These are phyloP conservation scores for Oxyscelio sp. DNA, from an alignment of 2,888 invertebrate genomes.

Conservation along the genomic window DNA sequence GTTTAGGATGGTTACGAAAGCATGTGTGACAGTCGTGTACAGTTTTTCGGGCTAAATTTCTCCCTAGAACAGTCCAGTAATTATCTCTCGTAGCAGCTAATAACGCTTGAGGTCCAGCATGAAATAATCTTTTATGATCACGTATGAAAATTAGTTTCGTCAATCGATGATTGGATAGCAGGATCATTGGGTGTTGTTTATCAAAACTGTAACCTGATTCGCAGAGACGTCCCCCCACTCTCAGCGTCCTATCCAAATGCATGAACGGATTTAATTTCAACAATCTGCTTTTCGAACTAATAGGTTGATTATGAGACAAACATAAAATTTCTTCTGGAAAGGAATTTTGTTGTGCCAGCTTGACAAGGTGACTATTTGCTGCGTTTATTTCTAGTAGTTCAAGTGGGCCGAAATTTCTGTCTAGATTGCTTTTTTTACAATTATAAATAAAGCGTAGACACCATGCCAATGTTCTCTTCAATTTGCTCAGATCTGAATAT, in stretches of 20 bases:
- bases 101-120: conserved; percentile 13
- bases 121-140: background rate
- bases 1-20: conserved; percentile 30
- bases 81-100: background rate
- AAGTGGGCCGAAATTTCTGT: background rate
- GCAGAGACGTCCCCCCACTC: conserved; percentile 6
- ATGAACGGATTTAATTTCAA: conserved; percentile 2
- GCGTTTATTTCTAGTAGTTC: background rate
- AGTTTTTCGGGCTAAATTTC: conserved; percentile 51
- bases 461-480: background rate
- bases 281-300: background rate
- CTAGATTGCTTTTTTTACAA: background rate
- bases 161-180: background rate
- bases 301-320: background rate
- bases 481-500: background rate
- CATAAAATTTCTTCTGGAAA: background rate
- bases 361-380: background rate
- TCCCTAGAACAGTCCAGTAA: background rate
- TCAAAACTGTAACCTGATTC: background rate
- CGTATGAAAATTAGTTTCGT: background rate
- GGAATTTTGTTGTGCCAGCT: background rate
- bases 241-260: background rate
- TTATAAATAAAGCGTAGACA: background rate
- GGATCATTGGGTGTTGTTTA: background rate
- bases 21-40: conserved; percentile 72